Conservation (phyloP, 1,140 invertebrate genomes). For the Atta cephalotes region DNA sequence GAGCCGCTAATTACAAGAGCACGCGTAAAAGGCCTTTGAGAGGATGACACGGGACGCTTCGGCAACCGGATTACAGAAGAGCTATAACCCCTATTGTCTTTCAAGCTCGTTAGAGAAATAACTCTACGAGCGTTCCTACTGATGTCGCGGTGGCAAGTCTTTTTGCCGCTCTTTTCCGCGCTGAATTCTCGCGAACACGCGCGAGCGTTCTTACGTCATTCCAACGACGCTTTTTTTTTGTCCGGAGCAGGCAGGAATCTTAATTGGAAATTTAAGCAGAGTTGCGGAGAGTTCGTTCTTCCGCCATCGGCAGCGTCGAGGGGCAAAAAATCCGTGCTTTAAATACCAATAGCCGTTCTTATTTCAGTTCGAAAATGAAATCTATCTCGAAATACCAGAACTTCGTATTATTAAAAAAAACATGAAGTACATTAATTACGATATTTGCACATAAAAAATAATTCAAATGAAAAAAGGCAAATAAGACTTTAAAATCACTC, state of each 20-base stretch:
- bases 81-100: slow-evolving; percentile 64
- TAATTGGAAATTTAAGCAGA: slow-evolving; percentile 58
- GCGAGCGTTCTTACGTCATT: slow-evolving; percentile 42
- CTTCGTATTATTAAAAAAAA: slow-evolving; percentile 26
- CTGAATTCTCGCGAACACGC: slow-evolving; percentile 53
- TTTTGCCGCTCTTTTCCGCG: slow-evolving; percentile 16
- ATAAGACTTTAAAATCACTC: not conserved
- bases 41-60: slow-evolving; percentile 53
- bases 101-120: slow-evolving; percentile 63
- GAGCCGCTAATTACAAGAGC: slow-evolving; percentile 58
- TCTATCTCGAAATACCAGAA: not conserved
- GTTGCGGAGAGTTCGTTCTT: slow-evolving; percentile 32
- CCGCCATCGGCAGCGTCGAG: slow-evolving; percentile 15
- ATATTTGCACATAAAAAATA: not conserved
- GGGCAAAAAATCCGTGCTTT: slow-evolving; percentile 33
- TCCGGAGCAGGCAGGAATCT: slow-evolving; percentile 33
- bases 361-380: slow-evolving; percentile 24
- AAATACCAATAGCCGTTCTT: slow-evolving; percentile 42
- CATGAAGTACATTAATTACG: not conserved
- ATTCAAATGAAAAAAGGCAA: not conserved
- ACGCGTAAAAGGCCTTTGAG: slow-evolving; percentile 54
- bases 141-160: slow-evolving; percentile 1
- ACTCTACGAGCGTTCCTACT: slow-evolving; percentile 32
- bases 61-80: slow-evolving; percentile 51
- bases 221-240: slow-evolving; percentile 30